Percentiles rank a stretch among this genome's conserved stretches.
Evolutionary conservation across 2,888 invertebrate genomes (phyloP).

Genomic region (Tribolium freemani): DNA sequence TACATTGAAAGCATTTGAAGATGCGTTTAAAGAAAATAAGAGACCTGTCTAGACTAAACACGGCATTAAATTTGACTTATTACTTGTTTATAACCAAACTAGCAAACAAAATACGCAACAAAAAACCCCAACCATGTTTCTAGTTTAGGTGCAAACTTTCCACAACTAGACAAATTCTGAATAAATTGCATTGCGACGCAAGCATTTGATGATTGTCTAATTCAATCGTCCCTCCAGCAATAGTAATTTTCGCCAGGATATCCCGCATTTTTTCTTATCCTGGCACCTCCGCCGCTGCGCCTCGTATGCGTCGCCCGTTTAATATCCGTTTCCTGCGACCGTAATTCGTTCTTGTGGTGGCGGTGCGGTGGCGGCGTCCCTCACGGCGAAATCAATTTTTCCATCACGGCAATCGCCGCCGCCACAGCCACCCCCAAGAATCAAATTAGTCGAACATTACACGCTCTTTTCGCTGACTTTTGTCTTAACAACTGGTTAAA

Average conservation of each 20-base stretch:
- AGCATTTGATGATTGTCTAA: background rate
- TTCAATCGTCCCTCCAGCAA: background rate
- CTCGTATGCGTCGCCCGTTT: conserved; percentile 27
- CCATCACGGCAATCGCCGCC: conserved; percentile 33
- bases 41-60: background rate
- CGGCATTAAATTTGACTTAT: background rate
- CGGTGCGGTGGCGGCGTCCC: conserved; percentile 28
- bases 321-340: conserved; percentile 37
- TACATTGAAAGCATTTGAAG: too few species aligned
- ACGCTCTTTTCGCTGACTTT: conserved; percentile 36
- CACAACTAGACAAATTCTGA: too few species aligned
- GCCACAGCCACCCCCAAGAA: conserved; percentile 21
- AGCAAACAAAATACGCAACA: too few species aligned
- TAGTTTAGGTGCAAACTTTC: background rate
- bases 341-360: conserved; percentile 30
- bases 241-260: background rate
- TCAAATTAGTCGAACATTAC: conserved; percentile 40
- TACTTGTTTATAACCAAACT: too few species aligned
- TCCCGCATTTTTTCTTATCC: background rate
- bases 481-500: conserved; percentile 34
- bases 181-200: too few species aligned
- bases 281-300: conserved; percentile 13
- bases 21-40: background rate
- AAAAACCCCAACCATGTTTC: background rate
- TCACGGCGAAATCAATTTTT: conserved; percentile 41